Percentiles rank a stretch among this genome's conserved stretches.
Conservation (phyloP, 2,113 vertebrate species). For the Lepisosteus oculatus region DNA sequence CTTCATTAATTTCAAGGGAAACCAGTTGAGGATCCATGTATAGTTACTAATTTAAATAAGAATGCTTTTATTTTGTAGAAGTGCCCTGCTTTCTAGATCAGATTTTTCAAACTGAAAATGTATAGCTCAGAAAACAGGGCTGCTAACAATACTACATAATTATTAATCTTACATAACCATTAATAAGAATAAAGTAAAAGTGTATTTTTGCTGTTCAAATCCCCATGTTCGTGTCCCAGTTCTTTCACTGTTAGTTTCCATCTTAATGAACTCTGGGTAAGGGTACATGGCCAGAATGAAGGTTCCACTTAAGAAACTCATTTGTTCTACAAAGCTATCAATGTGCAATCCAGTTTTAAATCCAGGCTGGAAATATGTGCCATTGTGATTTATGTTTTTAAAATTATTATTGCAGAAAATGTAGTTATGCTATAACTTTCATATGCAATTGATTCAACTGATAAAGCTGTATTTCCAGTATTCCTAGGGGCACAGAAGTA, state of each 20-base stretch:
- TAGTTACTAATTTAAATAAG: too few relatives aligned
- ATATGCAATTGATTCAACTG: constrained; percentile 17
- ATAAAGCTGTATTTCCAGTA: background rate
- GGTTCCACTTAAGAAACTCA: constrained; percentile 18
- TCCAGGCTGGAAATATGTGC: background rate
- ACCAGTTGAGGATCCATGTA: too few relatives aligned
- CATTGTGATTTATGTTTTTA: constrained; percentile 20
- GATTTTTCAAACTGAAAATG: too few relatives aligned
- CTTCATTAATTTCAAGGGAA: too few relatives aligned
- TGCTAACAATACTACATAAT: background rate
- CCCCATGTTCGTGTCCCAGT: constrained; percentile 18
- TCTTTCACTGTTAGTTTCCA: constrained; percentile 15
- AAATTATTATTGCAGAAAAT: constrained; percentile 20
- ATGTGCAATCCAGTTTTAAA: background rate
- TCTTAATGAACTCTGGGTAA: constrained; percentile 22
- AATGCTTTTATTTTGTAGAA: too few relatives aligned
- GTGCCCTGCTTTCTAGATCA: too few relatives aligned
- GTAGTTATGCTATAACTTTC: constrained; percentile 17
- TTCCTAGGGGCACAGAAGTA: background rate
- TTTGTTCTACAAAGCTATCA: constrained; percentile 19
- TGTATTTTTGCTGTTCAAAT: constrained; percentile 20
- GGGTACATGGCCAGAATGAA: constrained; percentile 1
- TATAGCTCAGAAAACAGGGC: too few relatives aligned
- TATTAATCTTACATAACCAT: constrained; percentile 6
- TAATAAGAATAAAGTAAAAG: constrained; percentile 9